Conservation (phyloP, 2,888 invertebrate genomes). For the Iphiclides podalirius region DNA sequence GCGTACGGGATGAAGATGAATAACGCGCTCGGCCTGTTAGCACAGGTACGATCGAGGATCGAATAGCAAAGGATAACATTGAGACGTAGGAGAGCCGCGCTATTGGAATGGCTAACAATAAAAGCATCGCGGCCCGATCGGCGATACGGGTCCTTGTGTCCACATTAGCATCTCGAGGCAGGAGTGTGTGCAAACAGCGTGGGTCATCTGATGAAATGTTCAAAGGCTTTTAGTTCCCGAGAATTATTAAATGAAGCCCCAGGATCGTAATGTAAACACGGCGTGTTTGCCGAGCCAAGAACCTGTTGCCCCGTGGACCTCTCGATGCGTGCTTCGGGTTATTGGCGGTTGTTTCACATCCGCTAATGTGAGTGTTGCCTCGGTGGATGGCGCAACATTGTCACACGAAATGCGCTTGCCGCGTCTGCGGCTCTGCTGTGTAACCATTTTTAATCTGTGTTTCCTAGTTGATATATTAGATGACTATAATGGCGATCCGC, state of each 20-base stretch:
- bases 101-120: conserved; percentile 67
- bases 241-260: conserved; percentile 80
- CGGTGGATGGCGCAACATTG: conserved; percentile 67
- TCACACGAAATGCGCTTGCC: conserved; percentile 34
- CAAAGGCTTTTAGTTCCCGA: conserved; percentile 81
- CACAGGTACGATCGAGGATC: conserved; percentile 59
- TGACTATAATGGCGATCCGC: no score
- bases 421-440: no score
- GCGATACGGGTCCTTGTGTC: conserved; percentile 79
- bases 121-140: conserved; percentile 73
- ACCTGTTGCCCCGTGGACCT: conserved; percentile 76
- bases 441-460: no score
- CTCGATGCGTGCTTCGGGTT: conserved; percentile 72
- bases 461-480: no score
- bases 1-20: conserved; percentile 25
- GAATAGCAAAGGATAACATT: conserved; percentile 58
- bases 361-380: conserved; percentile 72
- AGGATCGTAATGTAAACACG: conserved; percentile 78
- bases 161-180: conserved; percentile 78
- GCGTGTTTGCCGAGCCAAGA: conserved; percentile 71
- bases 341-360: conserved; percentile 78
- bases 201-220: conserved; percentile 81
- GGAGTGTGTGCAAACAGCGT: conserved; percentile 78
- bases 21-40: conserved; percentile 41
- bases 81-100: conserved; percentile 68